Evolutionary conservation across 1,140 invertebrate species (phyloP).

Genomic region (Ooceraea biroi): DNA sequence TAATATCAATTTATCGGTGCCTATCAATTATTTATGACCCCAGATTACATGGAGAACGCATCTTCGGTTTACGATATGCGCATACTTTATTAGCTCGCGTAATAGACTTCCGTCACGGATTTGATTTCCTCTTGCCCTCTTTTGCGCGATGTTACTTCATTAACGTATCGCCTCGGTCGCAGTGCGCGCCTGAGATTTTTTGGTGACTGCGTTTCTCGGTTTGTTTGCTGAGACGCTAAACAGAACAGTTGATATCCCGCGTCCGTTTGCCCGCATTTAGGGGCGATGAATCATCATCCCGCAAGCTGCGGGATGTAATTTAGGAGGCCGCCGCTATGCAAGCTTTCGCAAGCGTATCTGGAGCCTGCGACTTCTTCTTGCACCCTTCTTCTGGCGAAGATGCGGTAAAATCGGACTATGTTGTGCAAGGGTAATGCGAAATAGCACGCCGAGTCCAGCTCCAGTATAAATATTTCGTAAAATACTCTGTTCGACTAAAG

Average conservation of each 20-base stretch:
- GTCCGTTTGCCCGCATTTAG: constrained; percentile 45
- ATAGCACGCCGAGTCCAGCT: not conserved
- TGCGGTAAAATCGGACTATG: constrained; percentile 7
- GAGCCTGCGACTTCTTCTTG: not conserved
- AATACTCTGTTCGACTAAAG: not conserved
- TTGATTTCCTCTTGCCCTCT: constrained; percentile 7
- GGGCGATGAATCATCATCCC: constrained; percentile 70
- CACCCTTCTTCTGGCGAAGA: constrained; percentile 16
- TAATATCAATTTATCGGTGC: not conserved
- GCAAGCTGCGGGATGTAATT: constrained; percentile 70
- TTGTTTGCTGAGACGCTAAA: constrained; percentile 48
- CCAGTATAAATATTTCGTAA: not conserved
- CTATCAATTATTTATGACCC: not conserved
- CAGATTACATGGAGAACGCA: not conserved
- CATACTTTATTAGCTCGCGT: not conserved
- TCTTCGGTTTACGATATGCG: not conserved
- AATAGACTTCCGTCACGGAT: not conserved
- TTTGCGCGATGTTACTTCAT: constrained; percentile 7
- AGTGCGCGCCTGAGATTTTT: constrained; percentile 15
- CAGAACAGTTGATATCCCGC: constrained; percentile 57
- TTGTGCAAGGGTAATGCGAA: constrained; percentile 35
- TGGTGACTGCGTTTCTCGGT: constrained; percentile 27
- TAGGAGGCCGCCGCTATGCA: constrained; percentile 49
- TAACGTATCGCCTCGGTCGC: constrained; percentile 2
- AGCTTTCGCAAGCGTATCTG: constrained; percentile 51